Percentiles rank a stretch among this genome's conserved stretches.
Conservation (phyloP, 2,888 invertebrate genomes). For the Cabera pusaria region DNA sequence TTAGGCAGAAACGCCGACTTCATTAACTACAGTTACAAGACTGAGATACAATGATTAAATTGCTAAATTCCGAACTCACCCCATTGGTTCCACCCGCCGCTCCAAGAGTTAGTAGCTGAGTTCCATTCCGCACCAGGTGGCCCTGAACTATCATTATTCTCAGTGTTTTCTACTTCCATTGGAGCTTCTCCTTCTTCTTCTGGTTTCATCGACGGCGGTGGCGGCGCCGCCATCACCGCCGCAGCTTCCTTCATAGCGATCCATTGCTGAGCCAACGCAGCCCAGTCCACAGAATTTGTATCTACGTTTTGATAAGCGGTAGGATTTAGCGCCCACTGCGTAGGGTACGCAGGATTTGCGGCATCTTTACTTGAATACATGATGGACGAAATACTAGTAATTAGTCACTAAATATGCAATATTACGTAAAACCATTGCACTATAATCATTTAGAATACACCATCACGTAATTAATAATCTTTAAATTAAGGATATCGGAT, state of each 20-base stretch:
- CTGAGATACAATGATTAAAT: too few species aligned
- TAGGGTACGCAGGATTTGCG: constrained; percentile 85
- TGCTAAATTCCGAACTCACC: constrained; percentile 46
- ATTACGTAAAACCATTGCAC: constrained; percentile 19
- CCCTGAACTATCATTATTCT: constrained; percentile 70
- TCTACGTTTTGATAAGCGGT: constrained; percentile 91
- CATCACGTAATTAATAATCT: too few species aligned
- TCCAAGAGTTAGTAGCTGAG: constrained; percentile 64
- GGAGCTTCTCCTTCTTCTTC: constrained; percentile 93
- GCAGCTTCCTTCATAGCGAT: constrained; percentile 95
- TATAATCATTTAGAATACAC: background rate
- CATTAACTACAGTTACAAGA: too few species aligned
- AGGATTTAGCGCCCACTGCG: constrained; percentile 92
- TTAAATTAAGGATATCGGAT: too few species aligned
- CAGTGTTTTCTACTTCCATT: constrained; percentile 92
- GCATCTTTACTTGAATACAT: constrained; percentile 86
- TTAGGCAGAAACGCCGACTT: too few species aligned
- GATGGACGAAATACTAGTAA: constrained; percentile 34
- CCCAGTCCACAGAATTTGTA: constrained; percentile 97
- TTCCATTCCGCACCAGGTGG: constrained; percentile 65
- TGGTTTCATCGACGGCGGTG: constrained; percentile 79
- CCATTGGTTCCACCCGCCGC: constrained; percentile 73
- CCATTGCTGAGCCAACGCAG: constrained; percentile 98
- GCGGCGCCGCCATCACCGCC: constrained; percentile 82
- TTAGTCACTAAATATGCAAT: constrained; percentile 9